A percentile compares a stretch with the other conserved stretches of the same genome.
phyloP scores from a whole-genome alignment of 92 coral and sea anemone genomes.

The Blastomussa wellsi region DNA sequence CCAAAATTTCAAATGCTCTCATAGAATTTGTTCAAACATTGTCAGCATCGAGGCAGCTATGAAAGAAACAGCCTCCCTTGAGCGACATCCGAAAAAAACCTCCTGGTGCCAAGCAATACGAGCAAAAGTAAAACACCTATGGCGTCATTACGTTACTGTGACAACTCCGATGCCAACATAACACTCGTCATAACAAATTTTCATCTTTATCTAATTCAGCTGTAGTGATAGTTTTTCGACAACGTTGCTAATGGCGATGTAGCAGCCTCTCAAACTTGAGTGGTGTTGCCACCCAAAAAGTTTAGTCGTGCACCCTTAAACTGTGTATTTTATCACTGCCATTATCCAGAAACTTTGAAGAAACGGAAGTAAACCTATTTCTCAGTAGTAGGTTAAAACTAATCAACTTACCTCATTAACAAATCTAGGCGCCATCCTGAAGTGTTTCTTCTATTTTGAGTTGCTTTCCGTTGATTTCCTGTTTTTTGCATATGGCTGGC shows the following conservation, averaged over 20 bases:
- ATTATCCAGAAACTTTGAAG: too few species aligned
- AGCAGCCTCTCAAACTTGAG: slow-evolving; percentile 6
- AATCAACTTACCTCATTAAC: too few species aligned
- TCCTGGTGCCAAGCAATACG: slow-evolving; percentile 8
- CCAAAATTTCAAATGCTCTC: neutral
- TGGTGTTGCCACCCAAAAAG: slow-evolving; percentile 16
- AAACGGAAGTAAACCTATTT: too few species aligned
- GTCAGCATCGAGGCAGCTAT: slow-evolving; percentile 1
- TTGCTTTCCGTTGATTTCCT: too few species aligned
- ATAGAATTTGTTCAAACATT: slow-evolving; percentile 18
- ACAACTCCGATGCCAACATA: neutral
- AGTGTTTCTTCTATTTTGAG: too few species aligned
- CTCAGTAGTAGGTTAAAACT: too few species aligned
- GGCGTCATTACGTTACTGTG: slow-evolving; percentile 14
- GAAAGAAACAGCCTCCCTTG: slow-evolving; percentile 18
- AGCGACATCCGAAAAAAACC: slow-evolving; percentile 9
- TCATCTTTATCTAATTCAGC: slow-evolving; percentile 7
- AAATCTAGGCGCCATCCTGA: too few species aligned
- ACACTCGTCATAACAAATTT: slow-evolving; percentile 9
- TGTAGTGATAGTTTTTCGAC: slow-evolving; percentile 15
- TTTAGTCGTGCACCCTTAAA: slow-evolving; percentile 24
- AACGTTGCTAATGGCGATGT: slow-evolving; percentile 1
- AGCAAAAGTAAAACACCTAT: neutral
- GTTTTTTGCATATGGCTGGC: too few species aligned
- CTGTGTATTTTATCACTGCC: too few species aligned